A percentile compares a stretch with the other conserved stretches of the same genome.
Evolutionary conservation across 2,888 invertebrate genomes (phyloP).

Genomic region (Eupelmus urozonus): DNA sequence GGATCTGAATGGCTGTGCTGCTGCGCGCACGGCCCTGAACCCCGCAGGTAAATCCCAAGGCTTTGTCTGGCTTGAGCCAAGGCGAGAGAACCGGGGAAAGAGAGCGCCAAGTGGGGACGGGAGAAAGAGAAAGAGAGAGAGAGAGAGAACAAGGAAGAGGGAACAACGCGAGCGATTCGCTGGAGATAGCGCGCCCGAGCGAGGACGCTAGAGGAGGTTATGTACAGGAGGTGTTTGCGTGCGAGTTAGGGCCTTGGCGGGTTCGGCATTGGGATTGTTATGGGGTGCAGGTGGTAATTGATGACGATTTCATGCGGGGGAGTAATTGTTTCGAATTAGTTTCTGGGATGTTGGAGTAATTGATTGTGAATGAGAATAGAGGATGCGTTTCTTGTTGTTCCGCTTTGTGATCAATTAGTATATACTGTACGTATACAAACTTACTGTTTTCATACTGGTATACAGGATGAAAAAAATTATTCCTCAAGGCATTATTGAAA

Average conservation of each 20-base stretch:
- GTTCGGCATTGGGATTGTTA: too few species aligned
- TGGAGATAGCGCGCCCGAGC: slow-evolving; percentile 10
- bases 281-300: neutral
- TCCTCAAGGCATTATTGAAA: too few species aligned
- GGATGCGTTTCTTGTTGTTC: too few species aligned
- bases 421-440: too few species aligned
- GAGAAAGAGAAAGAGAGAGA: slow-evolving; percentile 12
- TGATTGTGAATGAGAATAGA: neutral
- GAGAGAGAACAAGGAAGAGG: slow-evolving; percentile 33
- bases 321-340: neutral
- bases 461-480: too few species aligned
- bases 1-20: slow-evolving; percentile 32
- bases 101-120: neutral
- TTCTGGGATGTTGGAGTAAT: neutral
- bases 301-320: neutral
- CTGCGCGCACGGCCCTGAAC: slow-evolving; percentile 50
- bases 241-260: too few species aligned
- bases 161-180: slow-evolving; percentile 11
- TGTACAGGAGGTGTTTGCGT: neutral
- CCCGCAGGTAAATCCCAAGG: slow-evolving; percentile 57
- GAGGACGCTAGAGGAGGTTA: neutral
- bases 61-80: slow-evolving; percentile 48
- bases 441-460: too few species aligned
- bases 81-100: slow-evolving; percentile 16
- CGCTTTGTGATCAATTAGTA: too few species aligned